Conservation (phyloP, 2,113 vertebrate species). For the Malurus cyaneus region DNA sequence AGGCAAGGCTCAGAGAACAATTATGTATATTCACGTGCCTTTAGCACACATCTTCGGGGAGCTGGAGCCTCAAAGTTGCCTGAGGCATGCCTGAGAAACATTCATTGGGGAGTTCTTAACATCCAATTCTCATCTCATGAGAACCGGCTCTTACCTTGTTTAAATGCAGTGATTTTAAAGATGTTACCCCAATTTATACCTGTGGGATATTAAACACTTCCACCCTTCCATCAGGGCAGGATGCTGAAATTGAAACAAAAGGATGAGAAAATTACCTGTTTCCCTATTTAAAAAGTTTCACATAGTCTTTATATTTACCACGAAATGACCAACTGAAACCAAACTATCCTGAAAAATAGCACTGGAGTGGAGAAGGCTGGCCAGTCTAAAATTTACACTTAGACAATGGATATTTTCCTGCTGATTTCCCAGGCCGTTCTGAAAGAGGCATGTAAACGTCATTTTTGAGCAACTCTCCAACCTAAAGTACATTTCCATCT, state of each 20-base stretch:
- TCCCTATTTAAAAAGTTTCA: neutral
- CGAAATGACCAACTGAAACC: slow-evolving; percentile 3
- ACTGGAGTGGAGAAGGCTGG: neutral
- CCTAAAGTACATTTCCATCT: neutral
- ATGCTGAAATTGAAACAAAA: neutral
- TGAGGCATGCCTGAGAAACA: slow-evolving; percentile 1
- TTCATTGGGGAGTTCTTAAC: neutral
- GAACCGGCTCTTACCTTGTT: neutral
- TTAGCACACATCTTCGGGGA: slow-evolving; percentile 21
- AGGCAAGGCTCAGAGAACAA: neutral
- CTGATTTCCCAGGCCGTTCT: neutral
- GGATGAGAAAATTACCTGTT: neutral
- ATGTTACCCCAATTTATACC: neutral
- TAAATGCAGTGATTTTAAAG: slow-evolving; percentile 1
- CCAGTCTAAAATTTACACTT: neutral
- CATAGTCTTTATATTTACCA: neutral
- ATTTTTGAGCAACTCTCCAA: neutral
- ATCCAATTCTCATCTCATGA: neutral
- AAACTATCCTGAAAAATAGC: neutral
- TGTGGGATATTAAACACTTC: neutral
- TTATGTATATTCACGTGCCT: slow-evolving; percentile 29
- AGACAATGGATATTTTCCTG: neutral
- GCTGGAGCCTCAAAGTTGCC: slow-evolving; percentile 18
- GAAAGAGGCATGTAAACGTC: neutral
- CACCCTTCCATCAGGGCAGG: neutral